phyloP scores from a whole-genome alignment of 2,888 invertebrate species.

The Mactromeris polynyma region DNA sequence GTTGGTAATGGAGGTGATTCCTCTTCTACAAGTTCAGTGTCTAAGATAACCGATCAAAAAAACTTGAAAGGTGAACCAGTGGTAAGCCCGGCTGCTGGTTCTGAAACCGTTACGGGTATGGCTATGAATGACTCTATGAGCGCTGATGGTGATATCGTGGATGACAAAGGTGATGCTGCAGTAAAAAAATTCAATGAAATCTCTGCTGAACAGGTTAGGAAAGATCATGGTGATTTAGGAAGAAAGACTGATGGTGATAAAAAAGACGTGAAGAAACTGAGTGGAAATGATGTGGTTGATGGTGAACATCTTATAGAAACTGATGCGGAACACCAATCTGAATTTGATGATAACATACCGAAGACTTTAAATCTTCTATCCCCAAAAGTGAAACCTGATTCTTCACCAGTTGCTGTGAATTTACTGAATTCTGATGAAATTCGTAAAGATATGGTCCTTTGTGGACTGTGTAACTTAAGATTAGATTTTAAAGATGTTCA shows the following conservation, averaged over 20 bases:
- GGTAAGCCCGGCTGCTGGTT: constrained; percentile 41
- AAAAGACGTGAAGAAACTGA: neutral
- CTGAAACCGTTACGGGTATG: constrained; percentile 22
- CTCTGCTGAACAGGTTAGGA: neutral
- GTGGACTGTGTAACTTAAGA: constrained; percentile 40
- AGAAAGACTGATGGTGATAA: neutral
- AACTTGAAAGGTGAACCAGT: constrained; percentile 44
- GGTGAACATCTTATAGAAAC: neutral
- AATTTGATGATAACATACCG: neutral
- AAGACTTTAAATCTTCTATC: neutral
- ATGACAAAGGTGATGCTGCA: neutral
- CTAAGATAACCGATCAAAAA: constrained; percentile 35
- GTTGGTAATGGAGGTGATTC: neutral
- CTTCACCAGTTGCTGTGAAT: neutral
- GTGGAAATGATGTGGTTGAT: constrained; percentile 32
- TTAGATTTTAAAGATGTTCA: constrained; percentile 30
- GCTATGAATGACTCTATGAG: neutral
- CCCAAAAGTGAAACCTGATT: neutral
- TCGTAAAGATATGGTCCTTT: constrained; percentile 7
- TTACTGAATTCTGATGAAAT: neutral
- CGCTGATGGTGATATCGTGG: neutral
- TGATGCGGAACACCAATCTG: neutral
- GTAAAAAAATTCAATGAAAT: neutral
- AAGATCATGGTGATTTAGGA: neutral
- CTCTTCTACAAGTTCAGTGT: neutral